Base-by-base conservation (phyloP, 2,797 vertebrate genomes). In the Alca torda region DNA sequence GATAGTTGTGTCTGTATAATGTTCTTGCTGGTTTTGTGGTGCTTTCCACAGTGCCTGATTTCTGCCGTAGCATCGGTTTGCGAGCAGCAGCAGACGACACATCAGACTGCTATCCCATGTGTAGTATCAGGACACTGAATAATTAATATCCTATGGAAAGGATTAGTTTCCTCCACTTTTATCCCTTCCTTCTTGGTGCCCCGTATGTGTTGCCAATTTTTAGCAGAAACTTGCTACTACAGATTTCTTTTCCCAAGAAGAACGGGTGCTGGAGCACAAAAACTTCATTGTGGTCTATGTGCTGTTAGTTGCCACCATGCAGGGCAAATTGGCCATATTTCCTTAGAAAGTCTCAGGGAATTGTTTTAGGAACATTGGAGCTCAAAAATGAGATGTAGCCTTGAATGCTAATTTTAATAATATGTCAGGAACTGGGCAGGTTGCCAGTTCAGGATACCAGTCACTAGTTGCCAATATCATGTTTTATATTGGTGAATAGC, bases 131-230 rank as follows among this genome's bases (percentile, higher is more conserved):
- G 63, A 39, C 28, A 65, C 35, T 63, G 51, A 88, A 79, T 89
- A 92, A 93, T 93, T 90, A 75, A 86, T 67, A 67, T 37, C 82
- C 43, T 88, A 60, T 74, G 60, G 48, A 83, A 93, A 70, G 59
- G 56, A 67, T 89, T 91, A 3, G 37, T 84, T 91, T 75, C 75
- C 11, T 77, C 19, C 19, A 12, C 39, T 81, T 81, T 30, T 28
- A 7, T 70, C 68, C 83, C 23, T 26, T 78, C 33, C 16, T 83
- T 79, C 53, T 64, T 77, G n/a, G 28, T 76, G 30, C 7, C 12
- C 7, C 30, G 0, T 43, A 39, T 0, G 3, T 57, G 50, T 68
- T 89, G 33, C 41, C 41, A 26, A 0, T 75, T 63, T 81, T 15
- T 48, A 51, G 65, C 57, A 91, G 69, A 37, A 75, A 46, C 15